Conservation (phyloP, 2,888 invertebrate genomes). For the Acanthoscelides obtectus region DNA sequence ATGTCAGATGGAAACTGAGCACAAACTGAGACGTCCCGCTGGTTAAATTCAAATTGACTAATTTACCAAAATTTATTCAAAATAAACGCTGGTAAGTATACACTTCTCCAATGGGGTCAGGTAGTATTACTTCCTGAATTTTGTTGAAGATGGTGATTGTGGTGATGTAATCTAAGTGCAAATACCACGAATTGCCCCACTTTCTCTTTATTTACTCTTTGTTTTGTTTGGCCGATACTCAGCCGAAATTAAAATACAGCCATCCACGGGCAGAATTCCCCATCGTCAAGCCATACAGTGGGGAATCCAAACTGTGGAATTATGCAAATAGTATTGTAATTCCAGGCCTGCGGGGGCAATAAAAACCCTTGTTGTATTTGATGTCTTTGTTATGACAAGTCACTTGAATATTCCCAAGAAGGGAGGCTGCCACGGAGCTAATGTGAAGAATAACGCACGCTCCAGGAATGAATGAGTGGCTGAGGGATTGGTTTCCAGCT, state of each 20-base stretch:
- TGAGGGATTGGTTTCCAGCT: not conserved
- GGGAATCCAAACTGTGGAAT: slow-evolving; percentile 14
- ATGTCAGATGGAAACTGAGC: too few species aligned
- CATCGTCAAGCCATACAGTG: not conserved
- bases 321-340: slow-evolving; percentile 17
- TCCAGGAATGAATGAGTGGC: not conserved
- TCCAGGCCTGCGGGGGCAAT: slow-evolving; percentile 1
- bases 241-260: not conserved
- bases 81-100: too few species aligned
- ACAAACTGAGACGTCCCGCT: too few species aligned
- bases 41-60: too few species aligned
- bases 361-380: slow-evolving; percentile 11
- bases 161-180: not conserved
- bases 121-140: too few species aligned
- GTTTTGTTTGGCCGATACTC: not conserved
- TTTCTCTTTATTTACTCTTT: not conserved
- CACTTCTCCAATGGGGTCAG: too few species aligned
- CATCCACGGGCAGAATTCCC: not conserved
- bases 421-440: not conserved
- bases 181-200: not conserved
- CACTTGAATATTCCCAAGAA: slow-evolving; percentile 2
- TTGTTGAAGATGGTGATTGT: too few species aligned
- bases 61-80: too few species aligned
- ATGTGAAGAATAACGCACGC: not conserved
- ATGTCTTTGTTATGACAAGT: slow-evolving; percentile 12